Base-by-base conservation (phyloP, 2,113 vertebrate genomes). In the Oreochromis niloticus region DNA sequence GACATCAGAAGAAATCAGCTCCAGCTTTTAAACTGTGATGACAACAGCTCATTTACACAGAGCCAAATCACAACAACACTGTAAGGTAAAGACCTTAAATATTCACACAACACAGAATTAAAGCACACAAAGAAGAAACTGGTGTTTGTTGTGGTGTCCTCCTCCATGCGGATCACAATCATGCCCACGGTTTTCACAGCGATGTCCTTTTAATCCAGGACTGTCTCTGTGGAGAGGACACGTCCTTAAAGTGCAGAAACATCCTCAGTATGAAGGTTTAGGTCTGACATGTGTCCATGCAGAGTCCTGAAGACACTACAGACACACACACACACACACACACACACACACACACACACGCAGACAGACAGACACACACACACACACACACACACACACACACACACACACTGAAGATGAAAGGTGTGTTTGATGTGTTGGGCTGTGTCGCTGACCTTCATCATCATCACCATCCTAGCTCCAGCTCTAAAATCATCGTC, bases 391-490 rank as follows among this genome's bases (percentile, higher is more conserved):
- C 9, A n/a, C 13, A 41, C 2, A 27, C 24, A 30, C 27, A 8
- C 6, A 14, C 7, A 7, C 34, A 9, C 5, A 17, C 3, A 4
- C 7, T 14, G 61, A 59, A 13, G 68, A 89, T 85, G n/a, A 89
- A 86, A 87, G 73, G 79, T 56, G 56, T 24, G 32, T 92, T 39
- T 91, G 83, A 87, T 90, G 68, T 11, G 14, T 57, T 73, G 41
- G 50, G 30, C 17, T 14, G 12, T 56, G 36, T 68, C 8, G 16
- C 34, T 88, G 91, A 89, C 89, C 82, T 89, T 90, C 87, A 24
- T 66, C 32, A 11, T 63, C 56, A 27, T 19, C 50, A 32, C 41
- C 63, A 1, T n/a, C 17, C 7, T 4, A 11, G 17, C 22, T 41
- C 14, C 54, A 13, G 22, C 7, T 46, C 24, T 7, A 4, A 66